Evolutionary conservation across 2,888 invertebrate species (phyloP).

Genomic region (Thumatha senex): DNA sequence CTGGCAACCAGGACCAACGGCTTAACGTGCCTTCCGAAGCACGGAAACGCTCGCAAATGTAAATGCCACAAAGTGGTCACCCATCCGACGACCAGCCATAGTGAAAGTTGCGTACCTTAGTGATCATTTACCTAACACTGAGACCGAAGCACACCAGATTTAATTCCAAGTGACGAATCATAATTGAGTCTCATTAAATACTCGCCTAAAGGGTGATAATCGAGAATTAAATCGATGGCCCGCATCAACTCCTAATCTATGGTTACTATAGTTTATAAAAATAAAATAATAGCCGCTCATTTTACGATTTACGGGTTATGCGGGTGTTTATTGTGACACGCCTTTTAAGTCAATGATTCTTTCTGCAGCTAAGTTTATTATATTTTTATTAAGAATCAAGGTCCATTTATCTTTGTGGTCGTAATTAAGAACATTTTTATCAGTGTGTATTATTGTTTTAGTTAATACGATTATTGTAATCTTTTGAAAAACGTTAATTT

Average conservation of each 20-base stretch:
- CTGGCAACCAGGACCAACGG: too few relatives aligned
- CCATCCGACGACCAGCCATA: too few relatives aligned
- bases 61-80: too few relatives aligned
- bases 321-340: constrained; percentile 62
- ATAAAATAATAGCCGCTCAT: constrained; percentile 78
- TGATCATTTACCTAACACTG: too few relatives aligned
- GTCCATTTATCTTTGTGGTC: too few relatives aligned
- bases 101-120: too few relatives aligned
- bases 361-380: constrained; percentile 27
- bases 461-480: too few relatives aligned
- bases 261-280: constrained; percentile 69
- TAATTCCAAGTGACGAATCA: constrained; percentile 49
- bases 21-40: too few relatives aligned
- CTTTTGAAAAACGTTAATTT: too few relatives aligned
- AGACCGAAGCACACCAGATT: constrained; percentile 32
- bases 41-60: too few relatives aligned
- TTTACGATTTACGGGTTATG: constrained; percentile 62
- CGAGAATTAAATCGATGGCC: constrained; percentile 72
- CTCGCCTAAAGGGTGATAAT: constrained; percentile 74
- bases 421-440: too few relatives aligned
- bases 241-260: constrained; percentile 61
- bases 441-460: too few relatives aligned
- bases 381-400: constrained; percentile 14
- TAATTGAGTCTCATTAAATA: constrained; percentile 59
- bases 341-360: constrained; percentile 54